These are phyloP conservation scores for Vicugna pacos DNA, from an alignment of 2,113 vertebrate species.

Conservation along the genomic window DNA sequence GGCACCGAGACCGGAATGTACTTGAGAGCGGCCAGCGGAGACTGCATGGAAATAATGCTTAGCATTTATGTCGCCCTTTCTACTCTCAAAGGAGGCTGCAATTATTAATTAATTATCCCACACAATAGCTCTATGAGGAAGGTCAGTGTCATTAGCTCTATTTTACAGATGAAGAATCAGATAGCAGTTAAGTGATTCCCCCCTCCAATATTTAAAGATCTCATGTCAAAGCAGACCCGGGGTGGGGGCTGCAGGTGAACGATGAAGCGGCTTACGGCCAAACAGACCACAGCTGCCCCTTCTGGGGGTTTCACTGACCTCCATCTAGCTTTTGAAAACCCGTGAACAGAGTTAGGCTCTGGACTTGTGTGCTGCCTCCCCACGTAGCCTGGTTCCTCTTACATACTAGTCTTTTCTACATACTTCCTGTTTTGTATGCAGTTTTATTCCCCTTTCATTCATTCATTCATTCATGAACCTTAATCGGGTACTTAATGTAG, in stretches of 20 bases:
- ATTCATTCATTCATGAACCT: not conserved
- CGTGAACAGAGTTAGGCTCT: not conserved
- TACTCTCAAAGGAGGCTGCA: slow-evolving; percentile 62
- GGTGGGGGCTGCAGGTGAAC: not conserved
- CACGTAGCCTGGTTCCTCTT: not conserved
- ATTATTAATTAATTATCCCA: slow-evolving; percentile 79
- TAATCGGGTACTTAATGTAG: not conserved
- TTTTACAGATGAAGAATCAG: slow-evolving; percentile 63
- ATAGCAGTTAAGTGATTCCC: slow-evolving; percentile 30
- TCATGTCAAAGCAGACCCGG: not conserved
- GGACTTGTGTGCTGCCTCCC: not conserved
- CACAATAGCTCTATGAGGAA: slow-evolving; percentile 68
- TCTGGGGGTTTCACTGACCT: not conserved
- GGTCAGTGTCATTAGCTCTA: slow-evolving; percentile 68
- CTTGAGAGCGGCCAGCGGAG: slow-evolving; percentile 40
- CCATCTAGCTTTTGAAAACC: not conserved
- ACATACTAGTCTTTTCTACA: not conserved
- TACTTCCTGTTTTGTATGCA: not conserved
- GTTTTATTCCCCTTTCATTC: not conserved
- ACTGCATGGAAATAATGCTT: slow-evolving; percentile 48
- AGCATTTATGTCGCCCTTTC: slow-evolving; percentile 63
- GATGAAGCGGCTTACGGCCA: not conserved
- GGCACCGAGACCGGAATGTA: not conserved
- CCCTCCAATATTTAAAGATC: not conserved
- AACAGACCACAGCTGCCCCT: not conserved